Percentiles rank a stretch among this genome's conserved stretches.
Conservation (phyloP, 2,113 vertebrate genomes). For the Fulmarus glacialis region DNA sequence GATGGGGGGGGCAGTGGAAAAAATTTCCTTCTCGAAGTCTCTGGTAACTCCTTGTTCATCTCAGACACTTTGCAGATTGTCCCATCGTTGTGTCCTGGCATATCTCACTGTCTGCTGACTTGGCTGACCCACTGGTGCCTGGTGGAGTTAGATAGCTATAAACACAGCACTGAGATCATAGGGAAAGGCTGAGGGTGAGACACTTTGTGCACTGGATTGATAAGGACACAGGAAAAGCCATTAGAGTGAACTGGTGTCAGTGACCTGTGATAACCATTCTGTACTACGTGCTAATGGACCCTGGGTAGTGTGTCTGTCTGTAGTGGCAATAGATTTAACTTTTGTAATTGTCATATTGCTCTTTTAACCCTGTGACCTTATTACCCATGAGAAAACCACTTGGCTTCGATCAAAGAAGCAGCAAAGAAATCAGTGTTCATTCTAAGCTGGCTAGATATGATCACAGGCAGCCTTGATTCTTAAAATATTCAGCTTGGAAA, state of each 20-base stretch:
- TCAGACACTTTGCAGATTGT: conserved; percentile 56
- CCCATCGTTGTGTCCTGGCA: conserved; percentile 43
- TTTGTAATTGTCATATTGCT: conserved; percentile 66
- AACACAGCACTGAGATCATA: conserved; percentile 67
- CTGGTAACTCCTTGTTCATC: conserved; percentile 35
- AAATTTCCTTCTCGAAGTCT: conserved; percentile 13
- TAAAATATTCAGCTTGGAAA: conserved; percentile 26
- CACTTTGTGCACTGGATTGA: conserved; percentile 75
- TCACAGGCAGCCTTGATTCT: conserved; percentile 2
- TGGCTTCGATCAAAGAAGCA: conserved; percentile 53
- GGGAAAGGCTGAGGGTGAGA: conserved; percentile 60
- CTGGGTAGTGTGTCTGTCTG: conserved; percentile 24
- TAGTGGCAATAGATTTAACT: conserved; percentile 40
- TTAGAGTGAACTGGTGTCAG: conserved; percentile 42
- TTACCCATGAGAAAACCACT: conserved; percentile 50
- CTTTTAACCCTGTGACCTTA: conserved; percentile 67
- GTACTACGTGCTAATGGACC: conserved; percentile 62
- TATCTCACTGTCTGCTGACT: conserved; percentile 70
- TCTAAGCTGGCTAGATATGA: neutral
- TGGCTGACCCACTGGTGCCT: conserved; percentile 66
- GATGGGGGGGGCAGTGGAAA: neutral
- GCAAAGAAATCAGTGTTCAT: neutral
- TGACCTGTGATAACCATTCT: conserved; percentile 67
- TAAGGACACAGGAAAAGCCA: conserved; percentile 81
- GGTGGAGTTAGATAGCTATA: conserved; percentile 68